Conservation (phyloP, 2,888 invertebrate genomes). For the Cryptocheilus praepositus region DNA sequence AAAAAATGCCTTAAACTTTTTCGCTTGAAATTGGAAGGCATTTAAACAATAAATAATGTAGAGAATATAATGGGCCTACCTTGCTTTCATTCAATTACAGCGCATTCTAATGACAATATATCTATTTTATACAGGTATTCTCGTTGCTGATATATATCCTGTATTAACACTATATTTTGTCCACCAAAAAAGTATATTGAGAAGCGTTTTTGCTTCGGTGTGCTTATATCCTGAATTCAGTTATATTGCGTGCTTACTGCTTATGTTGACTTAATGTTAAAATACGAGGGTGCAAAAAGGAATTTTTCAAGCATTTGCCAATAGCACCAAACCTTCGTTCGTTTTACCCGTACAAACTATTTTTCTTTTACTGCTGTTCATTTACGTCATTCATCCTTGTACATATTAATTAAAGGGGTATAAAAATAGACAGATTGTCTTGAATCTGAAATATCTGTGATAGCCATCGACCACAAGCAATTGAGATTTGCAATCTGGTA, state of each 20-base stretch:
- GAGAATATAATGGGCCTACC: constrained; percentile 12
- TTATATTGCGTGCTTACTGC: constrained; percentile 13
- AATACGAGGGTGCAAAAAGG: neutral
- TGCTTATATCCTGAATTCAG: constrained; percentile 30
- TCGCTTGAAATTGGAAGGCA: constrained; percentile 6
- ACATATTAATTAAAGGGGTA: constrained; percentile 42
- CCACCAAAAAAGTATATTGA: constrained; percentile 35
- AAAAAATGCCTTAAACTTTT: neutral
- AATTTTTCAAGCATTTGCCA: constrained; percentile 1
- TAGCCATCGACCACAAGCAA: too few relatives aligned
- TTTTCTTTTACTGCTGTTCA: constrained; percentile 7
- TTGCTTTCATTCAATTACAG: constrained; percentile 22
- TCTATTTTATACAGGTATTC: constrained; percentile 1
- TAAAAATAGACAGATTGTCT: constrained; percentile 51
- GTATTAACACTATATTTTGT: constrained; percentile 6
- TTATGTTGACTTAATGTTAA: constrained; percentile 2
- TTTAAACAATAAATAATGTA: constrained; percentile 16
- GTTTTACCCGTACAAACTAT: neutral
- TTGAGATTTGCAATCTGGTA: constrained; percentile 22
- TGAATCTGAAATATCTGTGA: constrained; percentile 29
- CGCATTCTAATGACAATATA: neutral
- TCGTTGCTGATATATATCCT: neutral
- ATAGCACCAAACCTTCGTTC: neutral
- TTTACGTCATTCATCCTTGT: constrained; percentile 37
- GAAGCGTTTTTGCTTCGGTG: constrained; percentile 30